These are phyloP conservation scores for Aporophyla lueneburgensis DNA, from an alignment of 2,888 invertebrate species.

Conservation along the genomic window DNA sequence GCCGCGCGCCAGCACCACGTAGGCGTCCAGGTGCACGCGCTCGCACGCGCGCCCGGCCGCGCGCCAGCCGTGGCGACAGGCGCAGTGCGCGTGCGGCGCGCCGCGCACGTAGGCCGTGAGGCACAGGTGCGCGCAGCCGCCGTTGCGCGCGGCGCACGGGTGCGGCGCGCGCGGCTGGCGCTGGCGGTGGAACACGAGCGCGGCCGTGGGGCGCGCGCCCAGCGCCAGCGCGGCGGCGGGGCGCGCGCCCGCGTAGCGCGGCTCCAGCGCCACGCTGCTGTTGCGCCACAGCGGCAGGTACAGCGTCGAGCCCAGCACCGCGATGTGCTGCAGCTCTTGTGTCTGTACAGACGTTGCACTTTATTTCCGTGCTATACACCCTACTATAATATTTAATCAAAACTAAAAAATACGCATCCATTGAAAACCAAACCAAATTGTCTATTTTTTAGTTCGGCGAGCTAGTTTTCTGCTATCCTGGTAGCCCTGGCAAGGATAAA, in stretches of 20 bases:
- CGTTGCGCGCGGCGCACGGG: constrained; percentile 92
- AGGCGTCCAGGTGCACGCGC: constrained; percentile 90
- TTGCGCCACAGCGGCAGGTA: constrained; percentile 94
- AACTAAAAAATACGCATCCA: too few species aligned
- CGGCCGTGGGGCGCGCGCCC: constrained; percentile 92
- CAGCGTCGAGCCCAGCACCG: constrained; percentile 93
- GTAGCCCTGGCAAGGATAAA: too few species aligned
- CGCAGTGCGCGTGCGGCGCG: constrained; percentile 91
- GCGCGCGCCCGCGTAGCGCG: constrained; percentile 50
- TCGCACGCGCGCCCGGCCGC: constrained; percentile 31
- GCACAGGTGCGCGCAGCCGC: constrained; percentile 95
- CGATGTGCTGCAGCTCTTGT: constrained; percentile 93
- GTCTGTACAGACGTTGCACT: constrained; percentile 82
- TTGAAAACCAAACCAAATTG: too few species aligned
- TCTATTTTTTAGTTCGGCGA: too few species aligned
- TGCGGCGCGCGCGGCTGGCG: constrained; percentile 52
- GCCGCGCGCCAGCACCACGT: constrained; percentile 89
- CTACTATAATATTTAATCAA: neutral
- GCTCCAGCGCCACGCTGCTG: constrained; percentile 91
- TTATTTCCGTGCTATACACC: neutral
- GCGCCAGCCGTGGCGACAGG: constrained; percentile 94
- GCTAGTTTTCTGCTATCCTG: too few species aligned
- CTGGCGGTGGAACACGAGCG: constrained; percentile 54
- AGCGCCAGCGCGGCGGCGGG: constrained; percentile 92
- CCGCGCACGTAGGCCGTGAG: constrained; percentile 90